Percentiles rank a stretch among this genome's conserved stretches.
phyloP scores from a whole-genome alignment of 2,888 invertebrate species.

The Cenopis cana region DNA sequence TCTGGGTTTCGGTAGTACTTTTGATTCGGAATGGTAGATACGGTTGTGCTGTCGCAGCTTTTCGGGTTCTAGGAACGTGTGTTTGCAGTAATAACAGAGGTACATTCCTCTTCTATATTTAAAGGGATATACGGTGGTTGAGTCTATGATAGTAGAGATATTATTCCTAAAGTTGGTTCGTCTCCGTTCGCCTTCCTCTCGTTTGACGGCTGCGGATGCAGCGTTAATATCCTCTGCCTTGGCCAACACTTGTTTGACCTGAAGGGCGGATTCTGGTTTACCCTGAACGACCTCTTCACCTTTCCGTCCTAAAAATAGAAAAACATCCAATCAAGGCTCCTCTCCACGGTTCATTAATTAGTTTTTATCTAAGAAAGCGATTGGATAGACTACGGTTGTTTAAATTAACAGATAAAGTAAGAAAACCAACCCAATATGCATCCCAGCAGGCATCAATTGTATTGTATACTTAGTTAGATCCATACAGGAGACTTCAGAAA shows the following conservation, averaged over 20 bases:
- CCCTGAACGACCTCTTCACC: conserved; percentile 58
- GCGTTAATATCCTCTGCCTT: conserved; percentile 54
- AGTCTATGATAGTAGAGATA: conserved; percentile 68
- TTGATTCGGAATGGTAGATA: conserved; percentile 61
- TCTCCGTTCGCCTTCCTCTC: conserved; percentile 60
- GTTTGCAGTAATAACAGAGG: conserved; percentile 75
- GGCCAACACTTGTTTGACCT: conserved; percentile 60
- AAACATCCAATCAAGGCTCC: conserved; percentile 73
- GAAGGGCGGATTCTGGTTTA: conserved; percentile 60
- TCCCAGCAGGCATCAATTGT: background rate
- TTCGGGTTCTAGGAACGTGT: conserved; percentile 73
- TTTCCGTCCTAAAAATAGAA: conserved; percentile 83
- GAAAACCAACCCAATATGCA: conserved; percentile 1
- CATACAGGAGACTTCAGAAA: background rate
- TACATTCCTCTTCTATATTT: conserved; percentile 78
- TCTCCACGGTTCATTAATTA: conserved; percentile 48
- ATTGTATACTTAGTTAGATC: background rate
- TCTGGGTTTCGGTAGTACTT: conserved; percentile 64
- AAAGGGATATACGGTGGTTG: conserved; percentile 77
- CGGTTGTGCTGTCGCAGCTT: conserved; percentile 72
- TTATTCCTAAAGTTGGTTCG: conserved; percentile 74
- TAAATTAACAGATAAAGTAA: conserved; percentile 1
- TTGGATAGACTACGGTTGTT: conserved; percentile 5
- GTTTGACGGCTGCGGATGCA: conserved; percentile 45
- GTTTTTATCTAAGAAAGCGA: conserved; percentile 4